These are phyloP conservation scores for Eurytoma adleriae DNA, from an alignment of 2,888 invertebrate genomes.

Conservation along the genomic window DNA sequence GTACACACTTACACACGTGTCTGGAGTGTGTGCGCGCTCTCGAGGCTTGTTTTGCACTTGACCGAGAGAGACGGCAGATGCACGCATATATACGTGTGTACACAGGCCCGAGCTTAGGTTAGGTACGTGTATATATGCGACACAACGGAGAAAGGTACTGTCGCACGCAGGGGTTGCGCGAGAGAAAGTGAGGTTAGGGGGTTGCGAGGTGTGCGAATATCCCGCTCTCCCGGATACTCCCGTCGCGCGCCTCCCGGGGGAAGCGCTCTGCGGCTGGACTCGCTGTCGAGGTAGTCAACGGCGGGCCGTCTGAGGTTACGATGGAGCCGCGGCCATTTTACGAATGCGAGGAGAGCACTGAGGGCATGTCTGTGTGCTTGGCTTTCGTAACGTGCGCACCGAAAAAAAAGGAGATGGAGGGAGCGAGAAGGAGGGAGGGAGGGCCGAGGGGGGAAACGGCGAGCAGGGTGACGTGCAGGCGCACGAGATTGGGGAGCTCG, in stretches of 20 bases:
- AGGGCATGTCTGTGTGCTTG: not conserved
- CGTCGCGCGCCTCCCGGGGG: not conserved
- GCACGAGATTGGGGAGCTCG: no score
- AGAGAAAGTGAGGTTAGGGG: constrained; percentile 51
- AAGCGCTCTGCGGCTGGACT: not conserved
- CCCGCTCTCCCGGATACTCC: no score
- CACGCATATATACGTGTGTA: not conserved
- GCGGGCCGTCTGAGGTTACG: constrained; percentile 10
- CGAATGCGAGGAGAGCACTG: not conserved
- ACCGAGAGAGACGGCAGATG: constrained; percentile 33
- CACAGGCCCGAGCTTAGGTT: not conserved
- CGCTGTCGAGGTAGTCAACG: not conserved
- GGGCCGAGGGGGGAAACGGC: no score
- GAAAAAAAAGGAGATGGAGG: not conserved
- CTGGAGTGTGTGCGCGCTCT: constrained; percentile 2
- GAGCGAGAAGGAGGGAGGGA: no score
- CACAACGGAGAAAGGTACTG: constrained; percentile 12
- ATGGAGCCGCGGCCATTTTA: constrained; percentile 41
- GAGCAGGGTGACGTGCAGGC: no score
- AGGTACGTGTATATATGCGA: not conserved
- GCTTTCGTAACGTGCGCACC: not conserved
- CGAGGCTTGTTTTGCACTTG: constrained; percentile 19
- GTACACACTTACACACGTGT: not conserved
- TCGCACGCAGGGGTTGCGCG: constrained; percentile 19
- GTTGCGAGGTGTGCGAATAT: not conserved